Conservation (phyloP, 2,113 vertebrate species). For the Plecotus auritus region DNA sequence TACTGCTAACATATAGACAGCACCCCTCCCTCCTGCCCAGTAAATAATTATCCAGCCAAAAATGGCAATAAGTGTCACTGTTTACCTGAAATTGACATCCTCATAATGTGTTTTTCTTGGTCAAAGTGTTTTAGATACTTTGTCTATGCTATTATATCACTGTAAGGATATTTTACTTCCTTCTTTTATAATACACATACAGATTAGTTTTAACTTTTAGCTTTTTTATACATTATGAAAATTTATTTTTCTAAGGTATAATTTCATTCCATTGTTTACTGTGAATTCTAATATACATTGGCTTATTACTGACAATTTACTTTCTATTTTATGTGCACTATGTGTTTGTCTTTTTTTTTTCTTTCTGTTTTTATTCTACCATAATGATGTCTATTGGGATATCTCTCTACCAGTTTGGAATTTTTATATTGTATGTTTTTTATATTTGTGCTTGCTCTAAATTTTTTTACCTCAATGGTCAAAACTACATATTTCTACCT, state of each 20-base stretch:
- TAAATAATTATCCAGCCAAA: background rate
- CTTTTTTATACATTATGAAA: background rate
- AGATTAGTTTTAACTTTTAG: background rate
- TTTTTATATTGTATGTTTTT: background rate
- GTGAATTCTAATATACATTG: background rate
- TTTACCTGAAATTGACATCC: background rate
- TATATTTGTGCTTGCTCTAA: background rate
- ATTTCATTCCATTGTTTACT: background rate
- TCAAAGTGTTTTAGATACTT: background rate
- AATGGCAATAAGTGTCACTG: background rate
- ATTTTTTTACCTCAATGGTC: background rate
- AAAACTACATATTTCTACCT: background rate
- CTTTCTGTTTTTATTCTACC: background rate
- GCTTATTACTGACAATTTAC: background rate
- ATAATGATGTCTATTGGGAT: background rate
- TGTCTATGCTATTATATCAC: too few species aligned
- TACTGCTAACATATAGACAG: background rate
- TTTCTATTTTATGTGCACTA: background rate
- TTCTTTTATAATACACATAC: background rate
- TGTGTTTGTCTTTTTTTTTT: background rate
- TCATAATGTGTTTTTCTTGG: background rate
- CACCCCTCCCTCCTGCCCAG: accelerated
- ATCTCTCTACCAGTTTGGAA: background rate
- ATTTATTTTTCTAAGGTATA: background rate
- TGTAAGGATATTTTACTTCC: background rate